Percentiles rank a stretch among this genome's conserved stretches.
These are phyloP conservation scores for Leucophenga varia DNA, from an alignment of 1,140 invertebrate genomes.

Conservation along the genomic window DNA sequence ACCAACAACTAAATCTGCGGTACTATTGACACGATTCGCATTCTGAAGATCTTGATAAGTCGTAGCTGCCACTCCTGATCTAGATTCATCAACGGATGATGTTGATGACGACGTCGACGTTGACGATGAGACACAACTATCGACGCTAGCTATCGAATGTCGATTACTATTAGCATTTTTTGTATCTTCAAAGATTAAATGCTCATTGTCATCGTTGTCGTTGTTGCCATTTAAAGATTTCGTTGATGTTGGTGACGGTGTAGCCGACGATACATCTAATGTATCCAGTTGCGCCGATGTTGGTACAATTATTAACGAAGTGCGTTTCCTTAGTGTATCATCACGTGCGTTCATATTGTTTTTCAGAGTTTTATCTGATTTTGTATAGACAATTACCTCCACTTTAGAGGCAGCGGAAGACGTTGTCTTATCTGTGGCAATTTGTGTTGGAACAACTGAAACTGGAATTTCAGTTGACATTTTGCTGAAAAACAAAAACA, in stretches of 20 bases:
- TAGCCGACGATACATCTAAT: neutral
- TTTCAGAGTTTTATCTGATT: conserved; percentile 52
- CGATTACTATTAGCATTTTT: conserved; percentile 30
- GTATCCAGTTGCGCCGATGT: conserved; percentile 30
- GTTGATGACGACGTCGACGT: conserved; percentile 19
- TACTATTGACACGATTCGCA: too few relatives aligned
- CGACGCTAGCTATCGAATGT: conserved; percentile 48
- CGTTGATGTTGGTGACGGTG: neutral
- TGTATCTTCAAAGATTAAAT: too few relatives aligned
- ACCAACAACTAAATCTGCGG: too few relatives aligned
- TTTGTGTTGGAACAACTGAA: too few relatives aligned
- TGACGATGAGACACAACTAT: conserved; percentile 43
- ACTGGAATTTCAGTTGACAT: too few relatives aligned
- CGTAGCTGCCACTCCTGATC: conserved; percentile 24
- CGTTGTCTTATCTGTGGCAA: too few relatives aligned
- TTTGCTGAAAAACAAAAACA: conserved; percentile 29
- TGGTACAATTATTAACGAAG: conserved; percentile 53
- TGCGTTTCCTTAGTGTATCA: conserved; percentile 51
- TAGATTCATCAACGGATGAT: conserved; percentile 38
- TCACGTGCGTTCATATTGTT: conserved; percentile 55
- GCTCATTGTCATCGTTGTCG: neutral
- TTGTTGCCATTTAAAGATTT: neutral
- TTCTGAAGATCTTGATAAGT: conserved; percentile 51
- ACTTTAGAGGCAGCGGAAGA: conserved; percentile 43
- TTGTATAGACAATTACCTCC: conserved; percentile 49